Base-by-base conservation (phyloP, 1,140 invertebrate genomes). In the Trichonephila inaurata region DNA sequence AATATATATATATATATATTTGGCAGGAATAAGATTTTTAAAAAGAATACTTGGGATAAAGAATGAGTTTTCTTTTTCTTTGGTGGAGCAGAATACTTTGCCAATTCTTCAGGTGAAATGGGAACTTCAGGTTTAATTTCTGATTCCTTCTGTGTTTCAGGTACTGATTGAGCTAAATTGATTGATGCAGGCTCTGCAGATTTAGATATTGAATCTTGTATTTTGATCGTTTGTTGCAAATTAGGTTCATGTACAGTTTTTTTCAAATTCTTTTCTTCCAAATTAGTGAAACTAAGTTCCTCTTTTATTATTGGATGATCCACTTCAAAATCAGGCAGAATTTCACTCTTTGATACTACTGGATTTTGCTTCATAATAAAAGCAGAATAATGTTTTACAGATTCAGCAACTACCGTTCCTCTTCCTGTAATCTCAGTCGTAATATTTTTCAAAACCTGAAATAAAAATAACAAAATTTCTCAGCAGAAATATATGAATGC, bases 321-420 rank as follows among this genome's bases (percentile, higher is more conserved):
- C 44, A 93, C 89, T 18, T 89, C 69, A 61, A 93, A 83, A 62
- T 93, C 92, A 18, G 72, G 2, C n/a, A 51, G 33, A n/a, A 62
- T 19, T 44, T 83, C 33, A 16, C 18, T 44, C 44, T 69, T 77
- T 8, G 33, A 40, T 24, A 16, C 21, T 16, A 82, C 21, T n/a
- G 69, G 28, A 64, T 60, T 82, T 93, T 89, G 85, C 88, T 69
- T 87, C 51, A 82, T 19, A 24, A 82, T 19, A 82, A 62, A 89
- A 18, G 86, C 72, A 24, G 94, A 91, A 94, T 95, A 95, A 72
- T 95, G 95, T 93, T 95, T 95, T 2, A 96, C 66, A 66, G 96
- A 96, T 94, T 95, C 95, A 40, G 94, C 92, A 10, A 96, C 95
- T 95, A 96, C 95, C 10, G 95, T 95, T 8, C 95, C 94, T 94